Evolutionary conservation across 2,797 vertebrate species (phyloP).

Genomic region (Eremophila alpestris): DNA sequence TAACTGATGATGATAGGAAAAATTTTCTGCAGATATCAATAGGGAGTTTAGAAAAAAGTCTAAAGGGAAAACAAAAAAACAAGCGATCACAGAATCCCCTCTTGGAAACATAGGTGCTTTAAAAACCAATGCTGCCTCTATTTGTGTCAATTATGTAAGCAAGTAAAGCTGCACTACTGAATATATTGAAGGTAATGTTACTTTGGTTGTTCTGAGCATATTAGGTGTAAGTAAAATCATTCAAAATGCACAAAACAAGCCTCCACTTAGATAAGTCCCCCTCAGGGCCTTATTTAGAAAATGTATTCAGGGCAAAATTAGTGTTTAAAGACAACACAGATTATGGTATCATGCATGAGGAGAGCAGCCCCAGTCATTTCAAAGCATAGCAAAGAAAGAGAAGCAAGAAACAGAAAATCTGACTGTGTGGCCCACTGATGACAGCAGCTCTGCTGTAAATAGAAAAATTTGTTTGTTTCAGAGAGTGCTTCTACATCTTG

Average conservation of each 20-base stretch:
- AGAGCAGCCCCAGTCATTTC: neutral
- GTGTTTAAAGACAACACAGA: neutral
- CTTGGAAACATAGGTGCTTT: neutral
- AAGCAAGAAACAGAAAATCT: neutral
- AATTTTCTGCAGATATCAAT: neutral
- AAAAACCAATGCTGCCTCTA: neutral
- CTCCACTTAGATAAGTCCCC: neutral
- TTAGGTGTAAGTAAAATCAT: neutral
- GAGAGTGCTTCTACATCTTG: neutral
- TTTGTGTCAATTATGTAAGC: neutral
- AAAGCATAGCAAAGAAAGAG: neutral
- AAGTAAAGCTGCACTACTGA: neutral
- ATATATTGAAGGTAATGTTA: neutral
- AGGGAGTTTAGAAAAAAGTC: neutral
- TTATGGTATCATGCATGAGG: neutral
- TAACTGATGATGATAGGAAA: neutral
- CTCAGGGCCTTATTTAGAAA: constrained; percentile 5
- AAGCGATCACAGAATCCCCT: neutral
- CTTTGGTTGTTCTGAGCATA: neutral
- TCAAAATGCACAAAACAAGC: neutral
- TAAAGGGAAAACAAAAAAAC: neutral
- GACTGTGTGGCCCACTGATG: neutral
- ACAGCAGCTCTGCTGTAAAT: neutral
- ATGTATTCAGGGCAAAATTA: neutral
- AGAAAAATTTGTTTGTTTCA: neutral